Evolutionary conservation across 2,797 vertebrate genomes (phyloP), one percentile per base, ranked within the genome.

Genomic region (Ptychadena robeensis): DNA sequence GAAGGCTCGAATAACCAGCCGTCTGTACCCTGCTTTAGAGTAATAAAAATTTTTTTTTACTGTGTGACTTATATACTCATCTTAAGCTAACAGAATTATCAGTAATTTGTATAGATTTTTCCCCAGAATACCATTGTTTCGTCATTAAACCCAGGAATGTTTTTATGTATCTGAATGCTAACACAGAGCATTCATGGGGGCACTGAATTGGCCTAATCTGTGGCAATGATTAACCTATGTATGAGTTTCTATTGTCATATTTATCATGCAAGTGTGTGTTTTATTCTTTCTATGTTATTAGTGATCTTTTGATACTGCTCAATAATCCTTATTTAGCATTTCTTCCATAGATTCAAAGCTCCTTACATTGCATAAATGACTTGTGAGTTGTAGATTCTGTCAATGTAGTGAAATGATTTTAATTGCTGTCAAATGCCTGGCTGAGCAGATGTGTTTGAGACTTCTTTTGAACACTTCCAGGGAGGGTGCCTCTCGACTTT

Each of bases 321-420:
- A 63, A 65, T 76, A 65, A 76, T 76, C 63, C 73, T 65, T 74
- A 74, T 53, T 32, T 57, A 74, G 59, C 34, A 76, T 27, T 76
- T 76, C 40, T 76, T 35, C 27, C 35, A n/a, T n/a, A 27, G n/a
- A 65, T 40, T 65, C 59, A 65, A 65, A 64, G 59, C 61, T 34
- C 59, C 64, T 65, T 64, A 64, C 59, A 65, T 61, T 44, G 59
- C 63, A 76, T 74, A 74, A 53, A 53, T 53, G 4, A 73, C 18
- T 73, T 10, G 44, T 73, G 34, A 76, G 73, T 65, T 64, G 40
- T 38, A 64, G 35, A 76, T 76, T 76, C 35, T 40, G 35, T 76
- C 73, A 76, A 76, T 64, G 64, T 40, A 59, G 44, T 76, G 59
- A 76, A 64, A 76, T 64, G 59, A 76, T 40, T 38, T 76, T 38